A percentile compares a stretch with the other conserved stretches of the same genome.
phyloP scores from a whole-genome alignment of 2,888 invertebrate species.

The Danaus chrysippus region DNA sequence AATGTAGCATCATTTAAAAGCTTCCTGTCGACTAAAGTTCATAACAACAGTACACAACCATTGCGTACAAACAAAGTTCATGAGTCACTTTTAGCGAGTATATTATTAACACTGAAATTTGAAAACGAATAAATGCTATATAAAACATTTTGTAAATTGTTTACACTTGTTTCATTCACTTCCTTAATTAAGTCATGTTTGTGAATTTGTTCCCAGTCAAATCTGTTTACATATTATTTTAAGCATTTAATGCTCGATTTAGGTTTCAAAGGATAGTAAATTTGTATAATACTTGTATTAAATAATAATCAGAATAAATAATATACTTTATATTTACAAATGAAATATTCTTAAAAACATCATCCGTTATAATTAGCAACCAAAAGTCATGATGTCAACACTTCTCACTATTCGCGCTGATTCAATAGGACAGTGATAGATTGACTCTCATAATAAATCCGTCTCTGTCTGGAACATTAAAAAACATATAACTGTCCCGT shows the following conservation, averaged over 20 bases:
- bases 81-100: conserved; percentile 21
- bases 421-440: conserved; percentile 72
- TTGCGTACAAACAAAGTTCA: conserved; percentile 16
- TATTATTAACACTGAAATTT: conserved; percentile 24
- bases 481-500: conserved; percentile 39
- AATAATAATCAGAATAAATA: no score
- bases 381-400: conserved; percentile 63
- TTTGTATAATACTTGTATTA: no score
- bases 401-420: conserved; percentile 67
- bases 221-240: no score
- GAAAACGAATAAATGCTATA: conserved; percentile 17
- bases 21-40: conserved; percentile 31
- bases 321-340: not conserved
- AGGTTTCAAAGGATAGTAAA: no score
- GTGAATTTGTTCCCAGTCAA: no score
- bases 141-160: conserved; percentile 1
- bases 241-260: no score
- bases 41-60: conserved; percentile 22
- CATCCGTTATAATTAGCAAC: conserved; percentile 53
- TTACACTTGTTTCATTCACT: not conserved
- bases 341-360: conserved; percentile 20
- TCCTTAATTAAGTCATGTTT: not conserved
- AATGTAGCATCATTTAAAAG: conserved; percentile 21
- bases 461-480: conserved; percentile 43
- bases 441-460: conserved; percentile 50